Evolutionary conservation across 2,113 vertebrate genomes (phyloP).

Genomic region (Sterrhoptilus dennistouni): DNA sequence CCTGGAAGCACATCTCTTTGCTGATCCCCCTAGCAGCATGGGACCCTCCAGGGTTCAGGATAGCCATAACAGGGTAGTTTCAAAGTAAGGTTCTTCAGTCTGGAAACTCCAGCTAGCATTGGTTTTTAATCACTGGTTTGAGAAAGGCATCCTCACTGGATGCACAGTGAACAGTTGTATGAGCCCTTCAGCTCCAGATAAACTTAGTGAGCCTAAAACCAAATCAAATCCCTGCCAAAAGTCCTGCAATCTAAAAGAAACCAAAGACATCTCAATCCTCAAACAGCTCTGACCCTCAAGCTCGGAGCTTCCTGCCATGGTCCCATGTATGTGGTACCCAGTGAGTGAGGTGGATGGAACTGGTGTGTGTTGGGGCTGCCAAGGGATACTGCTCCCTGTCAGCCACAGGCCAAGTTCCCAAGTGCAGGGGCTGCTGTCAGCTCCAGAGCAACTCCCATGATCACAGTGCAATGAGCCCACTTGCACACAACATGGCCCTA

Average conservation of each 20-base stretch:
- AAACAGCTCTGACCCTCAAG: background rate
- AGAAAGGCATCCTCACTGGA: background rate
- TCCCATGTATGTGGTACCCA: rapidly evolving
- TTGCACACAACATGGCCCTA: rapidly evolving
- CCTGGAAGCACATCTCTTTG: background rate
- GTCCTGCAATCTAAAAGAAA: background rate
- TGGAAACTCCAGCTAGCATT: background rate
- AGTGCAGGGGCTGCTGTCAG: background rate
- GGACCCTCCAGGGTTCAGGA: background rate
- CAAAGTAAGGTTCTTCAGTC: background rate
- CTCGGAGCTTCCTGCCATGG: rapidly evolving
- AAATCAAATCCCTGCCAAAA: background rate
- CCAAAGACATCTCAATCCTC: background rate
- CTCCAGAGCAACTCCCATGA: rapidly evolving
- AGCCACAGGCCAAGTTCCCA: background rate
- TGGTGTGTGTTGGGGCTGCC: rapidly evolving
- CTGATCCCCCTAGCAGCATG: background rate
- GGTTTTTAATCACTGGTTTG: background rate
- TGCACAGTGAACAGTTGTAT: background rate
- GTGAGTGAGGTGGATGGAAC: background rate
- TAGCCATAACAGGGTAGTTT: background rate
- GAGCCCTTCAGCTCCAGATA: background rate
- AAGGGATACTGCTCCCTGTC: rapidly evolving
- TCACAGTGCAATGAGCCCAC: rapidly evolving
- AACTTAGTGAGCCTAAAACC: background rate